A percentile compares a stretch with the other conserved stretches of the same genome.
These are phyloP conservation scores for Poliocrania exsul DNA, from an alignment of 2,797 vertebrate species.

Conservation along the genomic window DNA sequence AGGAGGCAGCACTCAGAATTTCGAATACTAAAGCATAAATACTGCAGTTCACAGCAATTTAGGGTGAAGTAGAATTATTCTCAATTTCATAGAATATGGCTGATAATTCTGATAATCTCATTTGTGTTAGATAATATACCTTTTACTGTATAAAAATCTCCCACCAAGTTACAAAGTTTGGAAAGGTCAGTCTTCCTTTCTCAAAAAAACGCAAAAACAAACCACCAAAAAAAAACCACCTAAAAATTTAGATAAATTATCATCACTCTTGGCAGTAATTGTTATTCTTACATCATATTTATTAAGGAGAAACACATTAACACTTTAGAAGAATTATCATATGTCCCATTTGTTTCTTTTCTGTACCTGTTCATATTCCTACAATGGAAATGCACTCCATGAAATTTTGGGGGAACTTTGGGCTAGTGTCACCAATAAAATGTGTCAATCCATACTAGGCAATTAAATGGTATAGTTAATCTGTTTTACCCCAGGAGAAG, in stretches of 20 bases:
- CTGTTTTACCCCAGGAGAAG: neutral
- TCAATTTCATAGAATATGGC: neutral
- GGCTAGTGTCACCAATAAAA: neutral
- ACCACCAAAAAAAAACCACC: too few species aligned
- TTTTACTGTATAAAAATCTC: neutral
- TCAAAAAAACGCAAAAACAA: neutral
- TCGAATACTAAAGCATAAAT: neutral
- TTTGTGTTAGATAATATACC: neutral
- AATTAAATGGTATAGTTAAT: slow-evolving; percentile 12
- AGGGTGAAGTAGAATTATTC: neutral
- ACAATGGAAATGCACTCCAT: neutral
- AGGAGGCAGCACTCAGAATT: neutral
- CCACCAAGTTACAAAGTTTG: neutral
- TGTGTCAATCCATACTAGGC: neutral
- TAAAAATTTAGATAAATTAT: neutral
- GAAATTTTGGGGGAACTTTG: neutral
- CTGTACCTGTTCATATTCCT: neutral
- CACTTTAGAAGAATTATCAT: neutral
- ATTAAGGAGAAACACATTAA: neutral
- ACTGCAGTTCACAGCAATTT: neutral
- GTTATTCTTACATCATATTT: neutral
- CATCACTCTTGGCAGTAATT: neutral
- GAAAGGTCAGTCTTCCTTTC: neutral
- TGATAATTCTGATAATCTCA: neutral
- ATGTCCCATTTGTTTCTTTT: neutral